These are phyloP conservation scores for Alviniconcha strummeri DNA, from an alignment of 2,888 invertebrate species.

Conservation along the genomic window DNA sequence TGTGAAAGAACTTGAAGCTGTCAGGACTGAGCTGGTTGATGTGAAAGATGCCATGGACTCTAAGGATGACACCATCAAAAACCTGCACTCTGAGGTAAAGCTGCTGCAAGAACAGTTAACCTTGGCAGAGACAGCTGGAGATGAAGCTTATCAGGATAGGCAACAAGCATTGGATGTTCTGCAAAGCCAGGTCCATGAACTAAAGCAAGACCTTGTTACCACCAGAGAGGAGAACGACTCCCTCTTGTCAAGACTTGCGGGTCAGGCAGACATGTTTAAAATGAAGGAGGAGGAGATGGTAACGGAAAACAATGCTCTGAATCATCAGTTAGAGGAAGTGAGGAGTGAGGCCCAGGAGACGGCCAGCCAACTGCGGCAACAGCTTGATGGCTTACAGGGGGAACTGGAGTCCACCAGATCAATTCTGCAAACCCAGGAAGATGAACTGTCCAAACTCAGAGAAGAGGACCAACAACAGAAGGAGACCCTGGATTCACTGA, in stretches of 20 bases:
- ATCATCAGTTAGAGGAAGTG: conserved; percentile 30
- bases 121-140: not conserved
- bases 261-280: conserved; percentile 28
- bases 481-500: not conserved
- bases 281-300: conserved; percentile 32
- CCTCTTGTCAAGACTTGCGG: not conserved
- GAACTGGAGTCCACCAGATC: not conserved
- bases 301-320: conserved; percentile 28
- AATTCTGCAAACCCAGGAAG: conserved; percentile 5
- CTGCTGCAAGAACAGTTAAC: not conserved
- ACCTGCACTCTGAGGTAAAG: conserved; percentile 4
- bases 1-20: conserved; percentile 13
- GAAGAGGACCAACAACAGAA: conserved; percentile 10
- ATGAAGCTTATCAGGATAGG: not conserved
- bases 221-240: conserved; percentile 12
- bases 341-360: conserved; percentile 23
- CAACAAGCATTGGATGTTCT: not conserved
- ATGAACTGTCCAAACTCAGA: not conserved
- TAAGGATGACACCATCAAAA: conserved; percentile 13
- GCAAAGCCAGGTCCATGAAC: not conserved
- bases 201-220: conserved; percentile 18
- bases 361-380: not conserved
- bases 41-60: not conserved
- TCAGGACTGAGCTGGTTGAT: conserved; percentile 13
- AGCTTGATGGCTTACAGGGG: not conserved